Percentiles rank a stretch among this genome's conserved stretches.
Conservation (phyloP, 92 coral and sea anemone species). For the Epizoanthus illoricatus region DNA sequence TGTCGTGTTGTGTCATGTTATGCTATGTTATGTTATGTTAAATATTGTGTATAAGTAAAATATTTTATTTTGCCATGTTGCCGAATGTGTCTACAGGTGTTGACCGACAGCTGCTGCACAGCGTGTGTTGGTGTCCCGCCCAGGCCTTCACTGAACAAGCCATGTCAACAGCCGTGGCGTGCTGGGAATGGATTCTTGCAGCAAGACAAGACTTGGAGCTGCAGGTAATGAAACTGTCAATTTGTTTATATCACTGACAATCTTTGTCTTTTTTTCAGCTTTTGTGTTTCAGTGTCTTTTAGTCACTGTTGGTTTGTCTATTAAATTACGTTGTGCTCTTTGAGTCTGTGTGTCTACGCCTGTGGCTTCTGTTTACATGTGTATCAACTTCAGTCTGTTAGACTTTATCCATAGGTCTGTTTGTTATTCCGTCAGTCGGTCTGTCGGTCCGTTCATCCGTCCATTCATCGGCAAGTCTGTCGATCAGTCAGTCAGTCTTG, state of each 20-base stretch:
- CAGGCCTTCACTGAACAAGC: slow-evolving; percentile 86
- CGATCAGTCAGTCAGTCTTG: too few species aligned
- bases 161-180: slow-evolving; percentile 86
- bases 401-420: too few species aligned
- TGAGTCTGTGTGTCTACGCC: neutral
- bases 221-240: slow-evolving; percentile 51
- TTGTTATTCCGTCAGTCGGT: too few species aligned
- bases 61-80: neutral
- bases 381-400: too few species aligned
- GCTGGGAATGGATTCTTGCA: slow-evolving; percentile 99
- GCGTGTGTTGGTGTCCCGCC: slow-evolving; percentile 92
- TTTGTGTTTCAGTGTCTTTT: neutral
- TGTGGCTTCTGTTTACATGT: too few species aligned
- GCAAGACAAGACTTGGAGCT: slow-evolving; percentile 93
- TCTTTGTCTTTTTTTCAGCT: neutral
- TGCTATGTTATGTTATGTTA: neutral
- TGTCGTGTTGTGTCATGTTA: neutral
- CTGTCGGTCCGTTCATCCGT: too few species aligned
- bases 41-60: neutral
- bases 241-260: neutral
- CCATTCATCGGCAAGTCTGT: too few species aligned
- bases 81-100: slow-evolving; percentile 52
- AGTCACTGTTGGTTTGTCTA: neutral
- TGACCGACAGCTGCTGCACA: slow-evolving; percentile 74
- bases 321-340: neutral